Percentiles rank a stretch among this genome's conserved stretches.
Evolutionary conservation across 1,140 invertebrate species (phyloP).

Genomic region (Aphis craccivora): DNA sequence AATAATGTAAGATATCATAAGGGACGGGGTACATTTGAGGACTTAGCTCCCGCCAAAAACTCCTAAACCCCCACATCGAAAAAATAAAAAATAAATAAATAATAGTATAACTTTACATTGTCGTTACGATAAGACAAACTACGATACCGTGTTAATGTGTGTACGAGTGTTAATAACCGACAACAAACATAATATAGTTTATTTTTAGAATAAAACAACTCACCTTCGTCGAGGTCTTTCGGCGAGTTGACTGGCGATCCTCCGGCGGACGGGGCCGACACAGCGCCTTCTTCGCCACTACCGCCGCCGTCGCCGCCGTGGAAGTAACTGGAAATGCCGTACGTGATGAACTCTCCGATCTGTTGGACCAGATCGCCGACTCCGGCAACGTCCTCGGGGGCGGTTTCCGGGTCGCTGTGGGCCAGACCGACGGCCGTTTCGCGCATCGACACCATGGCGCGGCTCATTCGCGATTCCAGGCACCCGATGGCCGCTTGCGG

Average conservation of each 20-base stretch:
- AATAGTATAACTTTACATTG: too few relatives aligned
- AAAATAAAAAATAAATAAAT: too few relatives aligned
- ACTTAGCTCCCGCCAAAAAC: too few relatives aligned
- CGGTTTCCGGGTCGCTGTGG: constrained; percentile 44
- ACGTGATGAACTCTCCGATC: constrained; percentile 58
- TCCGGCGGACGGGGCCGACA: not conserved
- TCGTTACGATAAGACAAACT: too few relatives aligned
- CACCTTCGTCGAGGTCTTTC: constrained; percentile 40
- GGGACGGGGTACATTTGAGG: too few relatives aligned
- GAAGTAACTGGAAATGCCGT: constrained; percentile 56
- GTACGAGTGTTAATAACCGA: too few relatives aligned
- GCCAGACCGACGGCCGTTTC: constrained; percentile 43
- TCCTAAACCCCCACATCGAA: too few relatives aligned
- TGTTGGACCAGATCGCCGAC: constrained; percentile 57
- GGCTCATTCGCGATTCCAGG: constrained; percentile 37
- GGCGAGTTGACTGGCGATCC: not conserved
- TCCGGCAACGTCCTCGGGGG: constrained; percentile 36
- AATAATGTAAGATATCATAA: too few relatives aligned
- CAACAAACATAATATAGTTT: too few relatives aligned
- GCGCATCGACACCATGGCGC: constrained; percentile 37
- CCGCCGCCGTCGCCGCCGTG: not conserved
- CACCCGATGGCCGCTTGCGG: constrained; percentile 3
- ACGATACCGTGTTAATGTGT: too few relatives aligned
- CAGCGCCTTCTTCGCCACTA: not conserved
- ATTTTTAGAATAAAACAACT: not conserved